Evolutionary conservation across 2,888 invertebrate species (phyloP), one percentile per base, ranked within the genome.

Genomic region (Meandrusa payeni): DNA sequence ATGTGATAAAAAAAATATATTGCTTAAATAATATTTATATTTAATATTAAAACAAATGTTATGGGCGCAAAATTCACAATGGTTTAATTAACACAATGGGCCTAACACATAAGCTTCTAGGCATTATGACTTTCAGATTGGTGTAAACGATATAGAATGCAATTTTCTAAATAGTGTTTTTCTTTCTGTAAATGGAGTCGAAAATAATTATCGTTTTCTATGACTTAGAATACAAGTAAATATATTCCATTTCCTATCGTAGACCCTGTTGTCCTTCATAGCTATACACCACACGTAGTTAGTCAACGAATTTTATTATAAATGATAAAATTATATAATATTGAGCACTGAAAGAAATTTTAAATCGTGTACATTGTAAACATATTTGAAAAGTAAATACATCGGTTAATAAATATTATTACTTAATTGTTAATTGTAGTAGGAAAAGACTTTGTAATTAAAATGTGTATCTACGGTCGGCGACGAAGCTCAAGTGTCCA

Each of bases 341-440:
- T 71, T 68, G 80, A 81, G 87, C 87, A 87, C 86, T 85, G 83
- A 86, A 71, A 76, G 67, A 69, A 73, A 77, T 70, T 70, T 69
- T 69, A 73, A 70, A 64, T 74, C 63, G 64, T 79, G 75, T 80
- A 80, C 56, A 77, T 74, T 74, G 62, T 70, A 66, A 73, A 66
- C 55, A 65, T 64, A 48, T 54, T 38, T 46, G 67, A 63, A 62
- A 63, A 52, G 64, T 64, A 63, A 69, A 57, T 59, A 64, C 59
- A 66, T 70, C 52, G 64, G 66, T 70, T 71, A 74, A 73, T 52
- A 55, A 61, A 65, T 63, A 73, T 64, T 67, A 71, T 65, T 69
- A 75, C 69, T 76, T n/a, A n/a, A 82, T 80, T 80, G 80, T 83
- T 83, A 78, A 71, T 70, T 62, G 83, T 86, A 85, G 85, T 78